Base-by-base conservation (phyloP, 2,888 invertebrate species). In the Helobdella robusta region DNA sequence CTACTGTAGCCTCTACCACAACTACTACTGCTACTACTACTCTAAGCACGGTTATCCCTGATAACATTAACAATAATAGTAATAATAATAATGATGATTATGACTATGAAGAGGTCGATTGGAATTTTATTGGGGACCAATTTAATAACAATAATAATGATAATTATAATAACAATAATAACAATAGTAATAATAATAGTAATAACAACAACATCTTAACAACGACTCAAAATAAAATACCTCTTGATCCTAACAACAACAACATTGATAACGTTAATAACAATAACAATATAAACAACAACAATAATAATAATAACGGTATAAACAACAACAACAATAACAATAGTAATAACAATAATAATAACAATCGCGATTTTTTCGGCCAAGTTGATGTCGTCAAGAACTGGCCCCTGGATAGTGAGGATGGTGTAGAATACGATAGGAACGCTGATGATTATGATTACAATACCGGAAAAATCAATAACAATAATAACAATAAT, bases 21-120 rank as follows among this genome's bases (percentile, higher is more conserved):
- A 59, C 59, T 8, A 59, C 59, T 6, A 59, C 59, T 35, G n/a
- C 36, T 28, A 18, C 59, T 8, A 28, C 59, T 1, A 1, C 32
- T 18, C 11, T 8, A 23, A 50, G 4, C 5, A 50, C 5, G n/a
- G 5, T 4, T 50, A 50, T 4, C 5, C n/a, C 5, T 50, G 25
- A 5, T 50, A 50, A 5, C 25, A 50, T 4, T 50, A 50, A 5
- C 5, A 50, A 5, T 50, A 8, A 5, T 50, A 50, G 4, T 50
- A 50, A 50, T 50, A 50, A 5, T 50, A 50, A 5, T 50, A 50
- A 5, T 23, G 25, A 5, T 50, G n/a, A 5, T 8, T 23, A 5
- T 50, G 25, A 5, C 25, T 8, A 5, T 50, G 25, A 5, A 8
- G 25, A 5, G 5, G 5, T 4, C 5, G 25, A 5, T 50, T 8